Conservation (phyloP, 2,888 invertebrate species). For the Hemithea aestivaria region DNA sequence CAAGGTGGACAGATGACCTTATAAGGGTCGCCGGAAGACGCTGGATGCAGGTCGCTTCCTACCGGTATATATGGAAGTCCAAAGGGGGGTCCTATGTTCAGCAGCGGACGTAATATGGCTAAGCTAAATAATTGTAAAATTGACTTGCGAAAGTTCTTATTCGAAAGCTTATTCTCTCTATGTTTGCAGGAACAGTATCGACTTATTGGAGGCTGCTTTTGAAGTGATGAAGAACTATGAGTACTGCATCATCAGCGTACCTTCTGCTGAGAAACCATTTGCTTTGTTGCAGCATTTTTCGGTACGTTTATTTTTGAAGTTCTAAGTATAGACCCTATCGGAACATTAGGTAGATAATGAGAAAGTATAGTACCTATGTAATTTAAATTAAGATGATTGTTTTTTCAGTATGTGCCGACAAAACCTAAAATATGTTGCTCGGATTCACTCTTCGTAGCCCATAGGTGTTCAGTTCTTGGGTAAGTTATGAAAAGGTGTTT, state of each 20-base stretch:
- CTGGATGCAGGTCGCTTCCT: too few relatives aligned
- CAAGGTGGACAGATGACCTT: too few relatives aligned
- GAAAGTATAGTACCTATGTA: too few relatives aligned
- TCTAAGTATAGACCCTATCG: too few relatives aligned
- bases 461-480: constrained; percentile 59
- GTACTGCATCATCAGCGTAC: constrained; percentile 80
- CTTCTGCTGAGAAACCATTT: constrained; percentile 62
- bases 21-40: too few relatives aligned
- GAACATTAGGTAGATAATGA: too few relatives aligned
- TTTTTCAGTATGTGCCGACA: constrained; percentile 57
- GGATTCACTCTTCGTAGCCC: constrained; percentile 54
- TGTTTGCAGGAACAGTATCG: constrained; percentile 60
- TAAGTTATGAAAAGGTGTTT: constrained; percentile 31
- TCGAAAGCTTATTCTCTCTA: too few relatives aligned
- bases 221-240: constrained; percentile 82
- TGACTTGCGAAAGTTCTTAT: too few relatives aligned
- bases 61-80: too few relatives aligned
- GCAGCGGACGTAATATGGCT: too few relatives aligned
- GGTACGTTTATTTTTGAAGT: constrained; percentile 43
- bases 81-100: too few relatives aligned
- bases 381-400: not conserved
- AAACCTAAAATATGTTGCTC: constrained; percentile 39
- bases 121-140: too few relatives aligned
- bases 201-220: constrained; percentile 82
- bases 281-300: constrained; percentile 75